Evolutionary conservation across 2,113 vertebrate genomes (phyloP).

Genomic region (Heterochromis multidens): DNA sequence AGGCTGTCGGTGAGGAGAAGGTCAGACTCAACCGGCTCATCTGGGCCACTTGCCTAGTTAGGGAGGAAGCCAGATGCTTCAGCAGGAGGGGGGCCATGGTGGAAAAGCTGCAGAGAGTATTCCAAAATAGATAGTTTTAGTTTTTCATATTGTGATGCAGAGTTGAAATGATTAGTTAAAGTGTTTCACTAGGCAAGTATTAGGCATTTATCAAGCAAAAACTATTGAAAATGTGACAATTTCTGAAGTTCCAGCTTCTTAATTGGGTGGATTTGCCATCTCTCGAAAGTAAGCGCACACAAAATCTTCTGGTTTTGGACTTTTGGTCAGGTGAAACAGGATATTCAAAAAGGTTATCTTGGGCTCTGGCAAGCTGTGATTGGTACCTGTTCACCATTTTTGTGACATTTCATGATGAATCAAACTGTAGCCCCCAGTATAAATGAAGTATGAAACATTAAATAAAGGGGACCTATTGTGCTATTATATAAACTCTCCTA

Average conservation of each 20-base stretch:
- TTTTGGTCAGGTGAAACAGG: neutral
- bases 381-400: neutral
- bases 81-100: constrained; percentile 73
- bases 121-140: neutral
- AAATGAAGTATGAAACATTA: neutral
- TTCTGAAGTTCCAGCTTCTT: neutral
- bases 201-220: neutral
- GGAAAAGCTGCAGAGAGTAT: constrained; percentile 23
- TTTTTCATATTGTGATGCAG: neutral
- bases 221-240: neutral
- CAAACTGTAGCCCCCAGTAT: neutral
- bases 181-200: neutral
- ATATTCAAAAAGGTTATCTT: neutral
- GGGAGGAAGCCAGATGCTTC: constrained; percentile 40
- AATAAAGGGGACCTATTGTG: no score
- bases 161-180: neutral
- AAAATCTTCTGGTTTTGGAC: neutral
- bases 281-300: neutral
- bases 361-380: neutral
- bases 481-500: no score
- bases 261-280: neutral
- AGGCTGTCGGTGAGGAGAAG: constrained; percentile 18
- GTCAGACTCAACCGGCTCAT: constrained; percentile 11
- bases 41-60: constrained; percentile 52
- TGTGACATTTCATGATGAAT: neutral